A percentile compares a stretch with the other conserved stretches of the same genome.
Conservation (phyloP, 2,888 invertebrate genomes). For the Tineola bisselliella region DNA sequence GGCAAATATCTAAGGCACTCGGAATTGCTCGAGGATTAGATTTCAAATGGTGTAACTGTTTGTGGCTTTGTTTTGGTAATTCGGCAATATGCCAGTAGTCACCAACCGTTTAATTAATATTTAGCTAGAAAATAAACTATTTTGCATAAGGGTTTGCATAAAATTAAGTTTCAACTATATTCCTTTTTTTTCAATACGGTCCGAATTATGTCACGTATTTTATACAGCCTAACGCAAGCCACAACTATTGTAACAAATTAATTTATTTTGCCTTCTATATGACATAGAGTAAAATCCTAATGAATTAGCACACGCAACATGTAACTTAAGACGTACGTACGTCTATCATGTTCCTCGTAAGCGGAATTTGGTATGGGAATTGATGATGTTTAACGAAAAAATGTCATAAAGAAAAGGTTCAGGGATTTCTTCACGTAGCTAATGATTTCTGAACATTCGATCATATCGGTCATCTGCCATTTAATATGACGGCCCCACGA, state of each 20-base stretch:
- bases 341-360: background rate
- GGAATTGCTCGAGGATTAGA: constrained; percentile 12
- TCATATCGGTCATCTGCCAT: constrained; percentile 27
- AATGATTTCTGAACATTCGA: constrained; percentile 20
- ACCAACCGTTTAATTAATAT: background rate
- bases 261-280: background rate
- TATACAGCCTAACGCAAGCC: no score
- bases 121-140: background rate
- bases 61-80: constrained; percentile 6
- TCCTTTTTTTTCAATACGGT: no score
- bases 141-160: no score
- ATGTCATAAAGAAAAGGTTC: background rate
- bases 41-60: constrained; percentile 12
- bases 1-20: constrained; percentile 12
- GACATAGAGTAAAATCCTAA: background rate
- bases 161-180: no score
- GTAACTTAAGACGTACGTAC: background rate
- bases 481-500: constrained; percentile 46
- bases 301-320: background rate
- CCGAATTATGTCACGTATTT: no score
- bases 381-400: background rate
- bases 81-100: background rate
- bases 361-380: background rate
- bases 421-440: constrained; percentile 32
- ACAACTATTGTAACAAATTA: no score